Base-by-base conservation (phyloP, 2,888 invertebrate genomes). In the Drosophila kuntzei region DNA sequence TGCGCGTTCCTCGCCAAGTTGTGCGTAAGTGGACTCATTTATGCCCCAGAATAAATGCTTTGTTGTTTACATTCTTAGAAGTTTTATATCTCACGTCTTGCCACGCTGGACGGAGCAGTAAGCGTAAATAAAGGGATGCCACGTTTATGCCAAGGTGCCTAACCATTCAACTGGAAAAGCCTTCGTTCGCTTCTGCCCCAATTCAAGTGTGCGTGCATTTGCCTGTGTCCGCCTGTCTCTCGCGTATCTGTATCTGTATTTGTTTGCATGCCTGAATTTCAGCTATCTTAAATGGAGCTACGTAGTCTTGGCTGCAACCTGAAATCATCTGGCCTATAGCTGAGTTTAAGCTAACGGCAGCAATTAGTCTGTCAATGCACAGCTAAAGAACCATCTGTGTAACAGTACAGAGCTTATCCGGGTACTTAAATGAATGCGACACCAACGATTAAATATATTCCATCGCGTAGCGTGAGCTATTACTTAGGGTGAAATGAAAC, bases 11-110 rank as follows among this genome's bases (percentile, higher is more conserved):
- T 20, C 39, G 41, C 47, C 76, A 81, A 76, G 71, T 71, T 65
- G 79, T 80, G 80, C 76, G 71, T 78, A 82, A 84, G 87, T 84
- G 82, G 87, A 79, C 84, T 81, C 84, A 81, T 87, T 87, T 87
- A 78, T 71, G 87, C 75, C 57, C 47, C 20, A 73, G 57, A 73
- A 78, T 80, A 87, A 84, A 85, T 80, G 85, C 85, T 87, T 82
- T 80, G 85, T 84, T 81, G 82, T 85, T 87, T 85, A 82, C 82
- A 85, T 85, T 87, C 80, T 82, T 70, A 57, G 66, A 80, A 87
- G 82, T 85, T 85, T 80, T 79, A 68, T 80, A 71, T 83, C 84
- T 71, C 84, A 86, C 79, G 80, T 86, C 67, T 71, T 78, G 51
- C 73, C 70, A 66, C 65, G 51, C 66, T 60, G 71, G 66, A 50